Evolutionary conservation across 2,113 vertebrate genomes (phyloP), one percentile per base, ranked within the genome.

Genomic region (Tragelaphus buxtoni): DNA sequence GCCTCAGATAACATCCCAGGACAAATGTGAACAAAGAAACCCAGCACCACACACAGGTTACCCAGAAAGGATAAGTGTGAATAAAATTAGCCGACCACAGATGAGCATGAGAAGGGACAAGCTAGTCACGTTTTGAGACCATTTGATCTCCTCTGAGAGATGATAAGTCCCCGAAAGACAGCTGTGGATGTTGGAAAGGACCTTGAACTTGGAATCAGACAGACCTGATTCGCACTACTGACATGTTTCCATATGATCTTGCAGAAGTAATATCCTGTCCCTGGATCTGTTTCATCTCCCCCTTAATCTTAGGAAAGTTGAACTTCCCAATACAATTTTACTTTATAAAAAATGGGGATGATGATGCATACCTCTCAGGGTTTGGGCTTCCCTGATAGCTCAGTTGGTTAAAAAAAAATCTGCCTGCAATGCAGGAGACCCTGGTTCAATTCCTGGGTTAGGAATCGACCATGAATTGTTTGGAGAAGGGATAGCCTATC

Each of bases 71-170:
- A 42, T n/a, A 80, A 89, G 8, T n/a, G 49, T 32, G 55, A 89
- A 26, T 80, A 55, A 92, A 74, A 86, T 94, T 42, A 80, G 22
- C 72, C 92, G 65, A 79, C 51, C 79, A 51, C 76, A 80, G 84
- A 80, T 85, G 51, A 2, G 32, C n/a, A 0, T 94, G 69, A 92
- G 88, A 91, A 61, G 58, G 56, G 88, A 84, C 88, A 84, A n/a
- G 39, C 9, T 69, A 83, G 65, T 72, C 65, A 83, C 6, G 8
- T 79, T 91, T 47, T 56, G 84, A 89, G 77, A 42, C 69, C 58
- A 49, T 89, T 80, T 89, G 53, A 72, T 92, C n/a, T 89, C 83
- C 69, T 83, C 65, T 56, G 77, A 84, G 94, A 94, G 69, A 47
- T 30, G 9, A 24, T 35, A 45, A 58, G 28, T 84, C 69, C 26